Evolutionary conservation across 2,797 vertebrate species (phyloP).

Genomic region (Psittacula echo): DNA sequence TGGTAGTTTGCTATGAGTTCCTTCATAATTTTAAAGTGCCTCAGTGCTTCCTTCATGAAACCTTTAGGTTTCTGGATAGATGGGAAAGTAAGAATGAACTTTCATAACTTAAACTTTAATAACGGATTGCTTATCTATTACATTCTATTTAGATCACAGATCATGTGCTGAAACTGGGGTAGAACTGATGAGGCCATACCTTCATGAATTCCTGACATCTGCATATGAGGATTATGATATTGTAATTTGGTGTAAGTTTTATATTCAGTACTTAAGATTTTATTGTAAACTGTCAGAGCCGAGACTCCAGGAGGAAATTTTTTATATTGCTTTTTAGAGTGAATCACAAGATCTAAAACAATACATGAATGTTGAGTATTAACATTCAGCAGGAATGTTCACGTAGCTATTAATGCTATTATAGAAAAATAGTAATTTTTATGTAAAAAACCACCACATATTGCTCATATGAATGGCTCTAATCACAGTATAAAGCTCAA

Average conservation of each 20-base stretch:
- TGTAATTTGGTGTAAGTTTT: slow-evolving; percentile 98
- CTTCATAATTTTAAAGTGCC: neutral
- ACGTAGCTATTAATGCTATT: neutral
- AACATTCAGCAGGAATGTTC: neutral
- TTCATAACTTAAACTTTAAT: neutral
- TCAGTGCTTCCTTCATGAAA: neutral
- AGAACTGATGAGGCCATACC: slow-evolving; percentile 97
- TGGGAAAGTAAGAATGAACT: neutral
- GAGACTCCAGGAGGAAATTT: neutral
- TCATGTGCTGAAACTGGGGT: slow-evolving; percentile 98
- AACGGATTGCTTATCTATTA: neutral
- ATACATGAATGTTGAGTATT: neutral
- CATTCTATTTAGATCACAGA: slow-evolving; percentile 89
- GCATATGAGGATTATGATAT: slow-evolving; percentile 99
- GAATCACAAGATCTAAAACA: neutral
- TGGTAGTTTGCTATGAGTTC: neutral
- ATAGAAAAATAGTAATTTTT: neutral
- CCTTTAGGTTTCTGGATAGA: neutral
- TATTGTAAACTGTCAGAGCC: neutral
- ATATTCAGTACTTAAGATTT: neutral
- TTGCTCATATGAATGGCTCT: neutral
- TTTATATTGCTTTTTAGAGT: neutral
- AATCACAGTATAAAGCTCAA: neutral
- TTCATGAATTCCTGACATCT: slow-evolving; percentile 97
- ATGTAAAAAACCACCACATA: neutral